Evolutionary conservation across 2,888 invertebrate species (phyloP).

Genomic region (Augochlorella aurata): DNA sequence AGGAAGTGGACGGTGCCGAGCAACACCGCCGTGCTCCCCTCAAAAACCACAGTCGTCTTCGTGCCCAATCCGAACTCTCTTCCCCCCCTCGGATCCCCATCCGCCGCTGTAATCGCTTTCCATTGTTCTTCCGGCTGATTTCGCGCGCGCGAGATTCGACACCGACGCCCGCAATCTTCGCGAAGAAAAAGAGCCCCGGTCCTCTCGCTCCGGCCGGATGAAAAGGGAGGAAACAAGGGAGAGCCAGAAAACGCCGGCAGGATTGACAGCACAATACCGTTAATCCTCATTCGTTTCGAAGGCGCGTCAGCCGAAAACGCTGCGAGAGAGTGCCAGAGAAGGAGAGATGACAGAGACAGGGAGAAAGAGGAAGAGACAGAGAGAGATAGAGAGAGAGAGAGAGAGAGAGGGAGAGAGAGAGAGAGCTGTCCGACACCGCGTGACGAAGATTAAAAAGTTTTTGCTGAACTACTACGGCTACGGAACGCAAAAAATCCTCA

Average conservation of each 20-base stretch:
- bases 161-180: conserved; percentile 57
- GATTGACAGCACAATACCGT: conserved; percentile 71
- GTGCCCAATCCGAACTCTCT: conserved; percentile 42
- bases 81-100: conserved; percentile 50
- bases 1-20: conserved; percentile 17
- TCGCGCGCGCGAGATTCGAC: conserved; percentile 60
- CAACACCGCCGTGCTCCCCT: conserved; percentile 23
- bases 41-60: conserved; percentile 59
- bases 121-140: conserved; percentile 69
- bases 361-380: neutral
- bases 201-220: conserved; percentile 15
- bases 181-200: conserved; percentile 48
- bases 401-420: neutral
- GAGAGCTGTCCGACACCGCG: conserved; percentile 34
- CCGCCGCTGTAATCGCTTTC: conserved; percentile 61
- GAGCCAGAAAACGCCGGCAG: conserved; percentile 38
- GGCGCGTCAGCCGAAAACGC: conserved; percentile 59
- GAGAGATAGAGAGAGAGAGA: neutral
- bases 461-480: conserved; percentile 59
- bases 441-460: conserved; percentile 76
- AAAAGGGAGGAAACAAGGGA: conserved; percentile 48
- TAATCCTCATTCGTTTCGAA: conserved; percentile 70
- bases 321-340: neutral
- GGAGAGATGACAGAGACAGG: neutral
- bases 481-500: conserved; percentile 61